Conservation (phyloP, 2,888 invertebrate genomes). For the Rotaria magnacalcarata region DNA sequence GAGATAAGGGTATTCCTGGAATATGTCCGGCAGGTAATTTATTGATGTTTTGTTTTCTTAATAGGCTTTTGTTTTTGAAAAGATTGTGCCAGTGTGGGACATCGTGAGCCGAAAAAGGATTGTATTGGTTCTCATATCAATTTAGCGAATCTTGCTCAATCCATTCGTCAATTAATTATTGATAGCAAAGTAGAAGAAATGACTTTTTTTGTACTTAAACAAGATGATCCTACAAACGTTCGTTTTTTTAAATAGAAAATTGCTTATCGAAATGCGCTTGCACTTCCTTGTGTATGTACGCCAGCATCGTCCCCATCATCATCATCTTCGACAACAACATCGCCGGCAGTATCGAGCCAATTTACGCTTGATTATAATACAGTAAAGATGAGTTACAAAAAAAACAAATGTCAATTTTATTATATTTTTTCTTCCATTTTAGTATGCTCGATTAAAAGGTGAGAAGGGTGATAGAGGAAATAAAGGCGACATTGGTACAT, state of each 20-base stretch:
- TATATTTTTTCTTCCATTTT: not conserved
- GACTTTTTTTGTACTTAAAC: not conserved
- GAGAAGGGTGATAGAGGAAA: not conserved
- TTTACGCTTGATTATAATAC: not conserved
- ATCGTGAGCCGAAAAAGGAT: not conserved
- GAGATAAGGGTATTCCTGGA: not conserved
- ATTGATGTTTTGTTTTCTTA: too few species aligned
- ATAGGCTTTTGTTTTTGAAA: too few species aligned
- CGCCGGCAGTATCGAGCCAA: not conserved
- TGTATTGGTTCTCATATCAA: not conserved
- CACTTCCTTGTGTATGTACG: not conserved
- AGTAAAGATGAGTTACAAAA: not conserved
- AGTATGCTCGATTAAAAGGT: not conserved
- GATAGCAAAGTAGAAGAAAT: not conserved
- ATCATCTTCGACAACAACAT: not conserved
- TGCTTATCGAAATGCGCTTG: not conserved
- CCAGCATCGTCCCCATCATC: not conserved
- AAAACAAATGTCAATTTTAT: not conserved
- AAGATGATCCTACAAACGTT: too few species aligned
- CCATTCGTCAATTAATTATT: not conserved
- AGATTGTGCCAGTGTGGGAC: not conserved
- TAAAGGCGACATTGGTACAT: slow-evolving; percentile 3
- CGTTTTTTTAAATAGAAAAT: not conserved
- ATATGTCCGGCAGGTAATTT: not conserved
- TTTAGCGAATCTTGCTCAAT: not conserved